Base-by-base conservation (phyloP, 2,113 vertebrate species). In the Hemicordylus capensis region DNA sequence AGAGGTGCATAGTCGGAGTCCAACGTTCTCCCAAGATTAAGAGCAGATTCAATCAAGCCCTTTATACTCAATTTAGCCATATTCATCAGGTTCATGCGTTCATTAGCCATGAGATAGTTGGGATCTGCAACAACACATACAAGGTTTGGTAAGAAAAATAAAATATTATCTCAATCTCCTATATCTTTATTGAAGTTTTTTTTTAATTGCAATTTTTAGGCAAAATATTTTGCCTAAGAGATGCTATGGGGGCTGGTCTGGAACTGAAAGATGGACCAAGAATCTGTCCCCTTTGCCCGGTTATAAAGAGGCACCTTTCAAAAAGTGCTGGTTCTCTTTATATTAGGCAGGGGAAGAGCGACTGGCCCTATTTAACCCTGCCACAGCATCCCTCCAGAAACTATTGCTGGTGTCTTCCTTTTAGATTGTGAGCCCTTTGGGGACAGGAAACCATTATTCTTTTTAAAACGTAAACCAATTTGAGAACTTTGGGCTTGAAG, bases 61-160 rank as follows among this genome's bases (percentile, higher is more conserved):
- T 99, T 99, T 93, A 99, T 99, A 87, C 98, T 99, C 94, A 99
- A 96, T 79, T 99, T 99, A 58, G 99, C 98, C 99, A 99, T 99
- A 94, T 99, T 99, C 99, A 99, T 99, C 94, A 99, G 95, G 95
- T 99, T 99, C 92, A 99, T 98, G 91, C 98, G 97, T 77, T 99
- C 99, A 7, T 99, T 99, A 37, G 98, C 98, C 90, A 99, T 99
- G 67, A 99, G 98, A 94, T 99, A 99, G 94, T 99, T 99, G 9
- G 98, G 99, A 95, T 99, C 99, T 99, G 83, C 1, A 84, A 15
- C 22, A 67, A 79, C 11, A 31, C 0, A 81, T 6, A 83, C 39
- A 58, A 0, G 46, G 20, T 3, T 89, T 78, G 87, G 73, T 46
- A 28, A 91, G 56, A 64, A 44, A 37, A 72, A 46, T 54, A 42